Evolutionary conservation across 2,888 invertebrate genomes (phyloP).

Genomic region (Epinotia demarniana): DNA sequence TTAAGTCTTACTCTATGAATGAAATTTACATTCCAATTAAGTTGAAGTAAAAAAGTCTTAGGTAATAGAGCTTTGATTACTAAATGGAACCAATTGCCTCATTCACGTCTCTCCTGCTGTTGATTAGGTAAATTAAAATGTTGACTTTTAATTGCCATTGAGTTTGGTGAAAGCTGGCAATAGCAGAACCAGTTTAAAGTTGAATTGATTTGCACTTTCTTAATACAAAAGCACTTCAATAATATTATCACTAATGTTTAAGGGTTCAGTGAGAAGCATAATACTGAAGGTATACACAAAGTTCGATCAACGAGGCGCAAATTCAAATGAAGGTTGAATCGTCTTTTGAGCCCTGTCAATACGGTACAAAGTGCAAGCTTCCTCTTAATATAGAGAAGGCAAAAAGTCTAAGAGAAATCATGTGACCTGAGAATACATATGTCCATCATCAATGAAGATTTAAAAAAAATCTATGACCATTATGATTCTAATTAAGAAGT

Average conservation of each 20-base stretch:
- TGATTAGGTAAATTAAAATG: too few relatives aligned
- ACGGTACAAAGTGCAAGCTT: slow-evolving; percentile 19
- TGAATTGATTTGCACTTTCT: not conserved
- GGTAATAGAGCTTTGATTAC: not conserved
- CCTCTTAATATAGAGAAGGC: not conserved
- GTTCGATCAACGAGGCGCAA: not conserved
- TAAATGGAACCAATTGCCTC: too few relatives aligned
- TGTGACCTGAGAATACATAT: not conserved
- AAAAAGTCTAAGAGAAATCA: not conserved
- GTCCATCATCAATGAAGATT: not conserved
- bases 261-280: too few relatives aligned
- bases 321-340: not conserved
- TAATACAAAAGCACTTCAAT: not conserved
- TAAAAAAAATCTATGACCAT: not conserved
- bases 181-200: not conserved
- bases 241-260: not conserved
- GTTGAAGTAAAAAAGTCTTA: not conserved
- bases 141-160: not conserved
- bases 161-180: not conserved
- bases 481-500: not conserved
- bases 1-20: too few relatives aligned
- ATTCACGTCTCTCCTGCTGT: too few relatives aligned
- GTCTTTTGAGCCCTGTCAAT: slow-evolving; percentile 17
- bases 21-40: not conserved
- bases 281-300: not conserved